Conservation (phyloP, 1,140 invertebrate species). For the Drosophila novamexicana region DNA sequence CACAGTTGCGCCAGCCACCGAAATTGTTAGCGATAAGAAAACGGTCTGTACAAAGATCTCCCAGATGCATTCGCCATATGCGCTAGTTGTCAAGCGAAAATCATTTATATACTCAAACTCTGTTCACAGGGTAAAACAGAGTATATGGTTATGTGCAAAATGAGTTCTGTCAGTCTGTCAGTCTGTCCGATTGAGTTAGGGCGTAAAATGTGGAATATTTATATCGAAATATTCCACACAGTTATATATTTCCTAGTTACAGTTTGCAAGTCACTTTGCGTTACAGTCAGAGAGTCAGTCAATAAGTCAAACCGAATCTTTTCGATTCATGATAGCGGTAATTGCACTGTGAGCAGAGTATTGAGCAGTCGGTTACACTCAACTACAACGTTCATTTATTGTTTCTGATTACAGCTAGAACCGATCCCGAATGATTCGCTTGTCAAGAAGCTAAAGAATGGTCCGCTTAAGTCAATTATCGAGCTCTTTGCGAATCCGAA, state of each 20-base stretch:
- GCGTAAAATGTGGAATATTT: too few species aligned
- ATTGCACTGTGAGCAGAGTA: too few species aligned
- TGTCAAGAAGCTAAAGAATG: conserved; percentile 60
- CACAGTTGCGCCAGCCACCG: conserved; percentile 38
- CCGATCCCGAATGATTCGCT: conserved; percentile 41
- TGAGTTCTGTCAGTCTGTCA: too few species aligned
- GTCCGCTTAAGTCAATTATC: conserved; percentile 72
- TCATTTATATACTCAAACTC: too few species aligned
- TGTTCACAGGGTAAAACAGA: too few species aligned
- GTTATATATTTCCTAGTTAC: too few species aligned
- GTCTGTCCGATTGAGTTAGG: too few species aligned
- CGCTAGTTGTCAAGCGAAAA: conserved; percentile 26
- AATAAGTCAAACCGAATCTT: too few species aligned
- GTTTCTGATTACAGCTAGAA: conserved; percentile 43
- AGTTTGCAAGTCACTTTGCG: neutral
- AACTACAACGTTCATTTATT: neutral
- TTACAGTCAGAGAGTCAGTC: neutral
- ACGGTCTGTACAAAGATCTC: conserved; percentile 52
- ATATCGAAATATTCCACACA: too few species aligned
- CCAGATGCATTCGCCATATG: neutral
- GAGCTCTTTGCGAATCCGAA: conserved; percentile 69
- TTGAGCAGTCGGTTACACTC: too few species aligned
- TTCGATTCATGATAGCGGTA: too few species aligned
- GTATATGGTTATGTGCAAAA: too few species aligned
- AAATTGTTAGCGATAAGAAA: conserved; percentile 71